These are phyloP conservation scores for Drosophila ambigua DNA, from an alignment of 1,140 invertebrate genomes.

Conservation along the genomic window DNA sequence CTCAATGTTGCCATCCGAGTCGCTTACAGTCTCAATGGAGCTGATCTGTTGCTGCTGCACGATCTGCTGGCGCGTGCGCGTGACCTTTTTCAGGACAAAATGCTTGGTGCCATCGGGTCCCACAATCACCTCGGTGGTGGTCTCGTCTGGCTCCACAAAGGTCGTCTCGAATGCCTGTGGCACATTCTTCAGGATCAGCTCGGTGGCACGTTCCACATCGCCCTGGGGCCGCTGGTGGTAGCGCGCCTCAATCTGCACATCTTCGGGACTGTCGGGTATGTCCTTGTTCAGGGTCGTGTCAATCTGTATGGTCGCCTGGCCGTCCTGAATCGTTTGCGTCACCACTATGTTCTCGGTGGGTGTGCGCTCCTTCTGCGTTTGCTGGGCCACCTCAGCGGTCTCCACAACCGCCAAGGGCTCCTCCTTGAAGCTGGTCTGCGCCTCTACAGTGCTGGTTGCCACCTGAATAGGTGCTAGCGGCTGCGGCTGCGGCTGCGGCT, in stretches of 20 bases:
- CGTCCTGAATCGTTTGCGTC: slow-evolving; percentile 87
- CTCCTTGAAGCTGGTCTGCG: slow-evolving; percentile 86
- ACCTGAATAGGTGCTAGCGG: slow-evolving; percentile 21
- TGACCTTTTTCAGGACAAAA: slow-evolving; percentile 90
- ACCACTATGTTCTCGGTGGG: slow-evolving; percentile 89
- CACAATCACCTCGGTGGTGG: slow-evolving; percentile 89
- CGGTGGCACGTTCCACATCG: slow-evolving; percentile 76
- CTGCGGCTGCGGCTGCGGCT: slow-evolving; percentile 25
- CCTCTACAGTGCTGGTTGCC: slow-evolving; percentile 85
- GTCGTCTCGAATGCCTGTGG: slow-evolving; percentile 92
- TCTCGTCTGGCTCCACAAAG: slow-evolving; percentile 90
- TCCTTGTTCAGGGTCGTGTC: slow-evolving; percentile 87
- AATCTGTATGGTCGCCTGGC: slow-evolving; percentile 91
- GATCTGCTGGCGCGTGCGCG: slow-evolving; percentile 84
- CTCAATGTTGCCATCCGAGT: slow-evolving; percentile 86
- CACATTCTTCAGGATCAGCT: slow-evolving; percentile 83
- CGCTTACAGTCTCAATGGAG: slow-evolving; percentile 86
- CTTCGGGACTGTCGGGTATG: slow-evolving; percentile 85
- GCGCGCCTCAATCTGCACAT: slow-evolving; percentile 90
- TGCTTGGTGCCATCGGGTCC: slow-evolving; percentile 92
- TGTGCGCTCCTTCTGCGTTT: slow-evolving; percentile 73
- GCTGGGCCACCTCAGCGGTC: slow-evolving; percentile 70
- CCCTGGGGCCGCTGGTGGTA: slow-evolving; percentile 85
- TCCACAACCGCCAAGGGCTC: slow-evolving; percentile 43
- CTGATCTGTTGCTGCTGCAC: slow-evolving; percentile 84